Evolutionary conservation across 2,797 vertebrate species (phyloP).

Genomic region (Lepilemur ruficaudatus): DNA sequence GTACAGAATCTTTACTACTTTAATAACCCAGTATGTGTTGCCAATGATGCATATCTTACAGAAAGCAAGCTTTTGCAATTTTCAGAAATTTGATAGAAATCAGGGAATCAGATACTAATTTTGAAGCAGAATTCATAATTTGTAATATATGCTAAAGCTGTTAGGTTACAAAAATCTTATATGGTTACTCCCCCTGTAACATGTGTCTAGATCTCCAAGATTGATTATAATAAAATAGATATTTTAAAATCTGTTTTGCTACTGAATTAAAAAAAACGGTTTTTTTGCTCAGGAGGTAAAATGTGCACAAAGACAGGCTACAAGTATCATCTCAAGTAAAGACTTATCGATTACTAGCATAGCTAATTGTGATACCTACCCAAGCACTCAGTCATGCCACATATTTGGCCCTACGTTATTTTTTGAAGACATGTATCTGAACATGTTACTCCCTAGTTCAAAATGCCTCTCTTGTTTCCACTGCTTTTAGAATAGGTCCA

Average conservation of each 20-base stretch:
- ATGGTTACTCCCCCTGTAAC: not conserved
- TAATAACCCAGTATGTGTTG: not conserved
- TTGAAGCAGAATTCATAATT: not conserved
- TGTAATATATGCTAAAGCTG: not conserved
- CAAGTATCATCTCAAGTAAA: not conserved
- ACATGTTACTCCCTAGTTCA: not conserved
- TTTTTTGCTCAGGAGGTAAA: not conserved
- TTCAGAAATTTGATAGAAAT: conserved; percentile 16
- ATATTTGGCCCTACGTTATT: not conserved
- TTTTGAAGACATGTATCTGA: not conserved
- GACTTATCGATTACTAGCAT: not conserved
- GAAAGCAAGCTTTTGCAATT: not conserved
- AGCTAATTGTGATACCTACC: not conserved
- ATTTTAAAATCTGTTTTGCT: conserved; percentile 32
- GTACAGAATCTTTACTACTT: not conserved
- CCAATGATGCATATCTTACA: not conserved
- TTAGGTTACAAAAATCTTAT: not conserved
- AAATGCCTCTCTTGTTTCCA: not conserved
- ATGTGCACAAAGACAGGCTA: not conserved
- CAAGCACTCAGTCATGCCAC: not conserved
- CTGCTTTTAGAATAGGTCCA: not conserved
- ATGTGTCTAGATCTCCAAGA: not conserved
- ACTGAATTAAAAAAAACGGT: not conserved
- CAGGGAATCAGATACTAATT: not conserved
- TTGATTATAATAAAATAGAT: not conserved